Evolutionary conservation across 2,888 invertebrate species (phyloP).

Genomic region (Auanema freiburgensis): DNA sequence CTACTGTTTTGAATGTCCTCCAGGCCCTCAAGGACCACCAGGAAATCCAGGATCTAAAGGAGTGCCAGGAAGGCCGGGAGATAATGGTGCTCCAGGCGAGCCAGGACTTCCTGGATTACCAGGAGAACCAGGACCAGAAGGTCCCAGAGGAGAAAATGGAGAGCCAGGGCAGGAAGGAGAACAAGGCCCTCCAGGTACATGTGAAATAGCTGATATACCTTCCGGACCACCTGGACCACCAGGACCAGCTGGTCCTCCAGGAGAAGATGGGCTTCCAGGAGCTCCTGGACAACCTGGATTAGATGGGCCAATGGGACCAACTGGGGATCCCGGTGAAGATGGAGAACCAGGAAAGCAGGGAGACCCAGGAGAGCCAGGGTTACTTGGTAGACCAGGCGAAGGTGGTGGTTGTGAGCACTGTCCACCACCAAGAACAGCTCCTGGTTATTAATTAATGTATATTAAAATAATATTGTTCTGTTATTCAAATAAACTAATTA

Average conservation of each 20-base stretch:
- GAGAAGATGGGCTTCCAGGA: slow-evolving; percentile 41
- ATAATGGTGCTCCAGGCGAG: slow-evolving; percentile 44
- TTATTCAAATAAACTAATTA: background rate
- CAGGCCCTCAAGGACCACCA: slow-evolving; percentile 47
- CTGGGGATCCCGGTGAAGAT: slow-evolving; percentile 33
- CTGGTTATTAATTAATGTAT: slow-evolving; percentile 29
- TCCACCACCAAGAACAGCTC: slow-evolving; percentile 41
- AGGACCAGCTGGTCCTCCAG: slow-evolving; percentile 40
- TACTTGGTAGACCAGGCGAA: slow-evolving; percentile 38
- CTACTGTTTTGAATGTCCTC: slow-evolving; percentile 55
- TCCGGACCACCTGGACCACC: slow-evolving; percentile 44
- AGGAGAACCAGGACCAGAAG: slow-evolving; percentile 46
- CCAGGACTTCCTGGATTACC: slow-evolving; percentile 47
- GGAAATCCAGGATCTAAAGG: slow-evolving; percentile 46
- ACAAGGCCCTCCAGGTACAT: slow-evolving; percentile 15
- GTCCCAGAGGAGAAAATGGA: slow-evolving; percentile 44
- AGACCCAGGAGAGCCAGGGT: slow-evolving; percentile 35
- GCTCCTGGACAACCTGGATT: slow-evolving; percentile 39
- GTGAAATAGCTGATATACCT: slow-evolving; percentile 29
- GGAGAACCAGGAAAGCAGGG: slow-evolving; percentile 43
- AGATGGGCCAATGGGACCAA: slow-evolving; percentile 42
- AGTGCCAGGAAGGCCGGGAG: slow-evolving; percentile 41
- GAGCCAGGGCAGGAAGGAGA: slow-evolving; percentile 27
- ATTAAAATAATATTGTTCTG: too few relatives aligned
- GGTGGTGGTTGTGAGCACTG: slow-evolving; percentile 46